Evolutionary conservation across 2,113 vertebrate species (phyloP).

Genomic region (Donacobius atricapilla): DNA sequence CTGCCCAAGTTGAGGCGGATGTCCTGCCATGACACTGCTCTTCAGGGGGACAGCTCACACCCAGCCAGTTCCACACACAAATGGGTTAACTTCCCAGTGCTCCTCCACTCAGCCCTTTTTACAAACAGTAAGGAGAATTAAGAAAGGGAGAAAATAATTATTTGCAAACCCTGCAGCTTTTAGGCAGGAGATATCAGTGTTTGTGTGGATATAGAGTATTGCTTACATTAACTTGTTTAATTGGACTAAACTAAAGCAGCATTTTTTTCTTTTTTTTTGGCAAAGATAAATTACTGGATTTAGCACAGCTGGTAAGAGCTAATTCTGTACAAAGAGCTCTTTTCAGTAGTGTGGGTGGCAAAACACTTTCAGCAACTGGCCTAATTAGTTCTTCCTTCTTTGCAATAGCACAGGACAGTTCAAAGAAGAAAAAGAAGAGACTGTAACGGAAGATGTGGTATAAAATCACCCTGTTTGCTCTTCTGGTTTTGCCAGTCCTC

Average conservation of each 20-base stretch:
- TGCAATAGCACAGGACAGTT: slow-evolving; percentile 12
- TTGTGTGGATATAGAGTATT: not conserved
- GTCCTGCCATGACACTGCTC: not conserved
- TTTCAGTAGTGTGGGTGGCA: slow-evolving; percentile 42
- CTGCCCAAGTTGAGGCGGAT: not conserved
- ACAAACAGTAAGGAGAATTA: slow-evolving; percentile 10
- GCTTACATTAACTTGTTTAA: slow-evolving; percentile 33
- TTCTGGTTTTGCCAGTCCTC: not conserved
- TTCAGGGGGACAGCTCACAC: not conserved
- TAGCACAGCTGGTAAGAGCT: slow-evolving; percentile 44
- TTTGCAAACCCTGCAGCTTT: slow-evolving; percentile 35
- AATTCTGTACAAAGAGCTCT: slow-evolving; percentile 48
- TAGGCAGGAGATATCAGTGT: not conserved
- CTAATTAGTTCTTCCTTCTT: slow-evolving; percentile 42
- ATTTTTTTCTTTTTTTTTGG: not conserved
- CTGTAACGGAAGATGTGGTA: not conserved
- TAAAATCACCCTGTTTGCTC: not conserved
- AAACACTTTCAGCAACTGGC: slow-evolving; percentile 46
- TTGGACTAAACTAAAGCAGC: slow-evolving; percentile 19
- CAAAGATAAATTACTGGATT: slow-evolving; percentile 30
- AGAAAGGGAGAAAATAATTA: slow-evolving; percentile 2
- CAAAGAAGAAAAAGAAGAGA: not conserved
- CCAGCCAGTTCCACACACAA: not conserved
- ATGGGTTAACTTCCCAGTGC: not conserved
- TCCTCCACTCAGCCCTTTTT: not conserved